phyloP scores from a whole-genome alignment of 2,888 invertebrate genomes.

The Hypomecis punctinalis region DNA sequence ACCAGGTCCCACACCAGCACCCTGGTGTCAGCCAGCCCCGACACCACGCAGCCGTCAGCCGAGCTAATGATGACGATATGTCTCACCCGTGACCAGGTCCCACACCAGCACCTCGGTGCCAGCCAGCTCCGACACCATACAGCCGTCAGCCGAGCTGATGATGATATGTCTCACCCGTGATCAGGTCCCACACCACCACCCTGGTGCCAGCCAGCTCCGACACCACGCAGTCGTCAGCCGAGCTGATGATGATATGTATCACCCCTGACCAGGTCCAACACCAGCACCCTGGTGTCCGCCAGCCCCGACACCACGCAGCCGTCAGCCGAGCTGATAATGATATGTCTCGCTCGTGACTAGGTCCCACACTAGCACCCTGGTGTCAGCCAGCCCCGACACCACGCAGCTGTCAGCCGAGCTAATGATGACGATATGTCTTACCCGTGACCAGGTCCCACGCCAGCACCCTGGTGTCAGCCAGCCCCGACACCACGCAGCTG shows the following conservation, averaged over 20 bases:
- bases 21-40: constrained; percentile 92
- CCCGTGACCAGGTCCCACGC: constrained; percentile 95
- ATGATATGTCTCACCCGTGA: constrained; percentile 85
- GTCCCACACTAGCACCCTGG: constrained; percentile 94
- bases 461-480: constrained; percentile 92
- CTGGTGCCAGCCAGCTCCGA: constrained; percentile 93
- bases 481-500: constrained; percentile 92
- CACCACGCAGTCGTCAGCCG: constrained; percentile 92
- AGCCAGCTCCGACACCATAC: constrained; percentile 93
- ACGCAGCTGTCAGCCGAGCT: constrained; percentile 93
- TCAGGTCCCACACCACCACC: constrained; percentile 94
- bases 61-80: constrained; percentile 87
- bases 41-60: constrained; percentile 92
- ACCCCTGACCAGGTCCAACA: constrained; percentile 95
- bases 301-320: constrained; percentile 94
- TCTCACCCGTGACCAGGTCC: constrained; percentile 92
- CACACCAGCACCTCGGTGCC: constrained; percentile 93
- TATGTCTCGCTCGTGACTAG: constrained; percentile 88
- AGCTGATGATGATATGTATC: constrained; percentile 85
- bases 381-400: constrained; percentile 92
- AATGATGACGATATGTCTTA: constrained; percentile 76
- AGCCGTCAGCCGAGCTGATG: constrained; percentile 92
- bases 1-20: constrained; percentile 95
- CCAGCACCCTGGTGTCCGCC: constrained; percentile 92
- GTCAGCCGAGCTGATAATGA: constrained; percentile 89